Evolutionary conservation across 2,888 invertebrate species (phyloP), one percentile per base, ranked within the genome.

Genomic region (Dioctria linearis): DNA sequence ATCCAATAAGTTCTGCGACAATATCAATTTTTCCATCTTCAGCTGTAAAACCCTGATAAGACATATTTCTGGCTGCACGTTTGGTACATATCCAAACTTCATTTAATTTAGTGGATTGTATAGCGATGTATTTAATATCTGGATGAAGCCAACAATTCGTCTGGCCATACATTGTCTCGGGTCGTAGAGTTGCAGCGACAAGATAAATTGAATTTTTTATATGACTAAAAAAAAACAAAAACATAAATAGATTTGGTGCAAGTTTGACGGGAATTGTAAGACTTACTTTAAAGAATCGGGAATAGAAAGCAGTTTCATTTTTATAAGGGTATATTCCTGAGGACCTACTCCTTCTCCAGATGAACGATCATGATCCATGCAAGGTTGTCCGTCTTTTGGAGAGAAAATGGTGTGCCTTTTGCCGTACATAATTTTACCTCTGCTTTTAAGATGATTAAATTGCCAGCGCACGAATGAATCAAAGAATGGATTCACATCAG

Each of bases 121-220:
- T 96, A 1, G 95, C 98, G 83, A 98, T 93, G 87, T 99, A 99
- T 83, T 93, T 93, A 87, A 99, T 95, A 86, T 98, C 98, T 0
- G 99, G 99, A 86, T 95, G 95, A 3, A 99, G 89, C 98, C 99
- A 99, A 88, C 98, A 99, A 88, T 99, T 99, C 0, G 99, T 99
- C 90, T 99, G 99, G 0, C 99, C 99, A 87, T 98, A 99, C 99
- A 99, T 99, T 1, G 99, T 99, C 90, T 99, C 99, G 1, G 99
- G 98, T 81, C 99, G 92, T n/a, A 99, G 90, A 4, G 99, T 99
- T 6, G 98, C 99, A 25, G 98, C 98, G 9, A 99, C 98, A 82
- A 99, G 90, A 71, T 83, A 89, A 69, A 89, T 84, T 4, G 87
- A 82, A 3, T 83, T 84, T 82, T 85, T 86, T 0, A 87, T 83